Percentiles rank a stretch among this genome's conserved stretches.
These are phyloP conservation scores for Thripadectes ignobilis DNA, from an alignment of 2,797 vertebrate species.

Conservation along the genomic window DNA sequence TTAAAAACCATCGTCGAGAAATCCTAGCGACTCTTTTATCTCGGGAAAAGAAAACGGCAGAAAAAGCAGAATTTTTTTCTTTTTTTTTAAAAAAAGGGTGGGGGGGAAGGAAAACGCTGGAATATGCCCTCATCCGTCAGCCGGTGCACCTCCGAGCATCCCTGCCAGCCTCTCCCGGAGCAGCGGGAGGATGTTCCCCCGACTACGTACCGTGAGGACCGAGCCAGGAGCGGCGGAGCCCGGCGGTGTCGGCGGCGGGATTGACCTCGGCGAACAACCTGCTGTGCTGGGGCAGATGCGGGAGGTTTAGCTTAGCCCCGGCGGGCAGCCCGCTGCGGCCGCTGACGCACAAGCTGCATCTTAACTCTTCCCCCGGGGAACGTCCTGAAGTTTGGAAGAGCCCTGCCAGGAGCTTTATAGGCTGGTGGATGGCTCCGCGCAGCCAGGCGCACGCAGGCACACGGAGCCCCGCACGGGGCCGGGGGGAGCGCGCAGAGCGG, in stretches of 20 bases:
- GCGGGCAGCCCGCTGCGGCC: constrained; percentile 55
- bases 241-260: constrained; percentile 26
- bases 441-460: background rate
- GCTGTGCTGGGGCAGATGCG: constrained; percentile 61
- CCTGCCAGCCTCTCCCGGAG: constrained; percentile 17
- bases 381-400: constrained; percentile 55
- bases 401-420: constrained; percentile 67
- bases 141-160: constrained; percentile 8
- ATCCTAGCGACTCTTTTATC: background rate
- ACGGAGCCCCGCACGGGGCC: background rate
- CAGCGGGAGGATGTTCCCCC: background rate
- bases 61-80: background rate
- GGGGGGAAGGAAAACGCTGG: background rate
- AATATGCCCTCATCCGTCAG: background rate
- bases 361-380: constrained; percentile 69
- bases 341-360: constrained; percentile 72
- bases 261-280: constrained; percentile 74
- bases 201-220: constrained; percentile 76
- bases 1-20: background rate
- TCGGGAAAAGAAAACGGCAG: background rate
- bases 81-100: background rate
- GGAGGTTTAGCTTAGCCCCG: constrained; percentile 62
- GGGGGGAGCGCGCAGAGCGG: background rate
- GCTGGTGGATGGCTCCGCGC: background rate
- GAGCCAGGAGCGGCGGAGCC: constrained; percentile 62